Evolutionary conservation across 1,140 invertebrate species (phyloP), one percentile per base, ranked within the genome.

Genomic region (Dinoponera quadriceps): DNA sequence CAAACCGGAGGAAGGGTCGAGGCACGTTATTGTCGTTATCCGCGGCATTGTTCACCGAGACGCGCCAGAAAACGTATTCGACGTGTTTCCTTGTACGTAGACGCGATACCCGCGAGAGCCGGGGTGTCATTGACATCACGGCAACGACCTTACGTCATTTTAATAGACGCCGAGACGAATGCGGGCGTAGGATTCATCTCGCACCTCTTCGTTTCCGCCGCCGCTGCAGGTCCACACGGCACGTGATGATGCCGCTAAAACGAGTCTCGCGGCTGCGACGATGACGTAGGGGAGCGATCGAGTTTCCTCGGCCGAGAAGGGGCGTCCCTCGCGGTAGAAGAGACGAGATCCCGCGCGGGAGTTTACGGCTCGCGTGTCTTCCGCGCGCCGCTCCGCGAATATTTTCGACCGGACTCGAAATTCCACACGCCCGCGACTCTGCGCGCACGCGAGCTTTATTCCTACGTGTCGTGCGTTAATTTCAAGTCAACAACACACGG

Each of bases 91-190:
- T 65, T 25, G 25, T 27, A 51, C 59, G 55, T 72, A 54, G 75
- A 75, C 22, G 29, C 29, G 29, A 5, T 33, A 5, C 29, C 5
- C 29, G 29, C 51, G 22, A 44, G 4, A 14, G 22, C 4, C 25
- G 3, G 25, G 20, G 11, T 73, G 78, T 85, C 62, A 20, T 87
- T 80, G 80, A 86, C 62, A 69, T 65, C 55, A 54, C 2, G 55
- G 68, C 72, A 77, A 68, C 55, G 55, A 80, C 20, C 44, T 74
- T 82, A 85, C 3, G 3, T 78, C 48, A 38, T 66, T 68, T 68
- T 68, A 74, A 82, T 29, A 25, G 4, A n/a, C 16, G 33, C 29
- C 18, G 13, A 20, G 48, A 33, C 48, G 18, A 60, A 5, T 11
- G 18, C 9, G 20, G 16, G n/a, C 1, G 2, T 65, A 33, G 2